Conservation (phyloP, 2,113 vertebrate genomes). For the Spea multiplicata region DNA sequence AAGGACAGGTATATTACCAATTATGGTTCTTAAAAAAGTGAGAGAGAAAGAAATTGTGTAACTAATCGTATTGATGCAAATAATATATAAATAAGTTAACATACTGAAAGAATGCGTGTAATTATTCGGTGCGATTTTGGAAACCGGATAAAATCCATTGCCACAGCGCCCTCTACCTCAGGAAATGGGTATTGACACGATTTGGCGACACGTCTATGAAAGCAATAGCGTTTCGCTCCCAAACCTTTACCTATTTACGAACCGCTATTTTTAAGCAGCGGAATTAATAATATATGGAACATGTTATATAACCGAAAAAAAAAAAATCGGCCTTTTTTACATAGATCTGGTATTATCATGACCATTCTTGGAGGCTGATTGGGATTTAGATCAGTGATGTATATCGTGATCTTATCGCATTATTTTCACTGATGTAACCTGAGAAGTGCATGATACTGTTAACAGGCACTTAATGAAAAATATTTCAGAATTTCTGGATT, state of each 20-base stretch:
- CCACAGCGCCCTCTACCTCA: constrained; percentile 73
- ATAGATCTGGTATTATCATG: no score
- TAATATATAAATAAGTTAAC: background rate
- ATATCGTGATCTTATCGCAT: background rate
- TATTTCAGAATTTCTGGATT: background rate
- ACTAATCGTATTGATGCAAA: no score
- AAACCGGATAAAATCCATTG: constrained; percentile 49
- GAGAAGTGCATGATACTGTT: constrained; percentile 17
- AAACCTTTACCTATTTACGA: no score
- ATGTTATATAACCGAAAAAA: no score
- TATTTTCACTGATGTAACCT: constrained; percentile 17
- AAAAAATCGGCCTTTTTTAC: no score
- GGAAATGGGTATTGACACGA: constrained; percentile 31
- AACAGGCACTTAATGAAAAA: constrained; percentile 21
- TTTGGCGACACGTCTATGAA: no score
- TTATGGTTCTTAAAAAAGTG: no score
- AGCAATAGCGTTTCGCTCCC: no score
- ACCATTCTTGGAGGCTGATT: background rate
- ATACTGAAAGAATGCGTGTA: background rate
- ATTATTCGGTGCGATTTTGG: background rate
- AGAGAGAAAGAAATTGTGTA: no score
- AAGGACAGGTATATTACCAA: no score
- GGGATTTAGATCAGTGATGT: background rate
- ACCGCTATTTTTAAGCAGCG: no score
- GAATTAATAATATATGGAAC: no score